Evolutionary conservation across 2,113 vertebrate genomes (phyloP).

Genomic region (Gila orcuttii): DNA sequence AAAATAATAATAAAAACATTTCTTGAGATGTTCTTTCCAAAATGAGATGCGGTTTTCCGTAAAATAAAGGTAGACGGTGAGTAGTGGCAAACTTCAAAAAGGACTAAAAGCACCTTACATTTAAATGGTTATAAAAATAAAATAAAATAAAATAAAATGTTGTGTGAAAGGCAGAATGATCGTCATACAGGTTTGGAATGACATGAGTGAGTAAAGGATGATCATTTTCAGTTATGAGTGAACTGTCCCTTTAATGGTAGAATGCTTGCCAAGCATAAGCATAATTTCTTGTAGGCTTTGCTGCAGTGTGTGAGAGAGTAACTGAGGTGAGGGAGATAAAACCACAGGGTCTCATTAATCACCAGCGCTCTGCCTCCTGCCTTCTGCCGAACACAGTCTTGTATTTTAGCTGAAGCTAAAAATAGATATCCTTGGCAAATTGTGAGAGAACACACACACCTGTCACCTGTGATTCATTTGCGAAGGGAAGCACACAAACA

Average conservation of each 20-base stretch:
- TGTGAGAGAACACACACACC: conserved; percentile 40
- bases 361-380: conserved; percentile 25
- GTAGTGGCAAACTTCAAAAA: too few relatives aligned
- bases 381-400: conserved; percentile 51
- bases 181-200: neutral
- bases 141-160: too few relatives aligned
- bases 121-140: too few relatives aligned
- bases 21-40: too few relatives aligned
- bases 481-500: neutral
- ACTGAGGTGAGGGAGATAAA: conserved; percentile 22
- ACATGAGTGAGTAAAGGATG: neutral
- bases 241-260: neutral
- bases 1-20: neutral
- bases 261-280: too few relatives aligned
- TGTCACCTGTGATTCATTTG: conserved; percentile 49
- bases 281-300: too few relatives aligned
- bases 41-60: too few relatives aligned
- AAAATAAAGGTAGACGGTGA: too few relatives aligned
- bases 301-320: neutral
- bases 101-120: too few relatives aligned
- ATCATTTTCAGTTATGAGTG: neutral
- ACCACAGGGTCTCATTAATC: conserved; percentile 49
- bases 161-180: neutral
- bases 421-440: conserved; percentile 45
- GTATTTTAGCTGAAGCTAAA: conserved; percentile 38